Conservation (phyloP, 2,113 vertebrate species). For the Odontophorus gujanensis region DNA sequence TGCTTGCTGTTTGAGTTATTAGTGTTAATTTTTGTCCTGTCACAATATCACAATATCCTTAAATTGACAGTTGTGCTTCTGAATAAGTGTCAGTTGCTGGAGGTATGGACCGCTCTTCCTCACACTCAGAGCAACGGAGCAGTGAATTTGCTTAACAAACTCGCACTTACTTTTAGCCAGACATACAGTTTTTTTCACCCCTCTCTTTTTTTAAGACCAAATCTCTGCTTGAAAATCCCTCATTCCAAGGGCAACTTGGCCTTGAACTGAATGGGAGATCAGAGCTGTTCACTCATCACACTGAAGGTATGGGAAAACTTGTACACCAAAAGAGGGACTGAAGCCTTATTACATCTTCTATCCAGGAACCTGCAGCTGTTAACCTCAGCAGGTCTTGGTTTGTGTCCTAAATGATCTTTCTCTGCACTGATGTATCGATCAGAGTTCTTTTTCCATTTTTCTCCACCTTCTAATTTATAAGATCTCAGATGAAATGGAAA, state of each 20-base stretch:
- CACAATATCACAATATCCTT: too few species aligned
- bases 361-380: not conserved
- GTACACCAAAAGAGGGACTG: not conserved
- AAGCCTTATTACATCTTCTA: not conserved
- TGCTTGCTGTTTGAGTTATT: not conserved
- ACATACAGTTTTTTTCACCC: not conserved
- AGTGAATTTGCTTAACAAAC: not conserved
- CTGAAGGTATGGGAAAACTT: not conserved
- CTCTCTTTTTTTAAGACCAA: not conserved
- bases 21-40: not conserved
- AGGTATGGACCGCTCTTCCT: not conserved
- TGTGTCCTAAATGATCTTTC: not conserved
- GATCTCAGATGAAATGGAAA: not conserved
- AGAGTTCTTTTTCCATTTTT: not conserved
- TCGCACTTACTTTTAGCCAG: not conserved
- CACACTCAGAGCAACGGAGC: fast-evolving
- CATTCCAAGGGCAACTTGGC: not conserved
- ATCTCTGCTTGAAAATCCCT: not conserved
- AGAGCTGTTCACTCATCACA: not conserved
- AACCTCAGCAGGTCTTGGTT: not conserved
- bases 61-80: not conserved
- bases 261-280: not conserved
- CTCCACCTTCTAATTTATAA: not conserved
- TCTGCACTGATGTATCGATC: not conserved
- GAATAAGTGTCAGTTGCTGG: not conserved